Evolutionary conservation across 2,888 invertebrate species (phyloP).

Genomic region (Entomobrya proxima): DNA sequence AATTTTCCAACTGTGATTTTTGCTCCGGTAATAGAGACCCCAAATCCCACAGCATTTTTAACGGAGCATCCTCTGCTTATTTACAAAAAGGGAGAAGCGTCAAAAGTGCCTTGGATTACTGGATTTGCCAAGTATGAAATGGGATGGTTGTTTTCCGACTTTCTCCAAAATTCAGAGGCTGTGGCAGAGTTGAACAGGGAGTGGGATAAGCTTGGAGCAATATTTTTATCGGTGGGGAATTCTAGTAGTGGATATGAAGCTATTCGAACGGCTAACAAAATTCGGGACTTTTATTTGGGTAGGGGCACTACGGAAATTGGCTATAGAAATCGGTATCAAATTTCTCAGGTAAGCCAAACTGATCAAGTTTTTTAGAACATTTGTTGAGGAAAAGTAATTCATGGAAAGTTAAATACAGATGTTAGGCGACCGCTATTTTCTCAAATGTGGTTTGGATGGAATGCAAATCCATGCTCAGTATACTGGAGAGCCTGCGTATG

Average conservation of each 20-base stretch:
- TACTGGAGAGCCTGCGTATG: conserved; percentile 64
- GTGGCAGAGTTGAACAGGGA: conserved; percentile 52
- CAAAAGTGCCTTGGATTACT: conserved; percentile 12
- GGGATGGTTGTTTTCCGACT: neutral
- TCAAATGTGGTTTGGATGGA: conserved; percentile 46
- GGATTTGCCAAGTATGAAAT: neutral
- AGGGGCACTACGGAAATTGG: neutral
- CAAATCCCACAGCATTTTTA: conserved; percentile 33
- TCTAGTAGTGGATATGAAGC: neutral
- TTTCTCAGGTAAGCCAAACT: neutral
- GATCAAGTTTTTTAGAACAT: neutral
- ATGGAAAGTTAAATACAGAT: neutral
- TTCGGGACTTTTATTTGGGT: conserved; percentile 56
- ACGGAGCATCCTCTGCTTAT: neutral
- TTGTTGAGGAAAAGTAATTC: neutral
- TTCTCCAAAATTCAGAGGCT: conserved; percentile 44
- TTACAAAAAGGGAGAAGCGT: neutral
- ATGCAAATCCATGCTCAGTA: conserved; percentile 66
- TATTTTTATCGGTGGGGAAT: conserved; percentile 11
- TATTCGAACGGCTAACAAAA: no score
- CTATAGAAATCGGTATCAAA: neutral
- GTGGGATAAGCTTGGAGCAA: conserved; percentile 60
- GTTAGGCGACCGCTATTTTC: neutral
- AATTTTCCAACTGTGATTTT: conserved; percentile 70
- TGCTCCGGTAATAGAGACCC: conserved; percentile 71